A percentile compares a stretch with the other conserved stretches of the same genome.
Conservation (phyloP, 2,888 invertebrate species). For the Belgica antarctica region DNA sequence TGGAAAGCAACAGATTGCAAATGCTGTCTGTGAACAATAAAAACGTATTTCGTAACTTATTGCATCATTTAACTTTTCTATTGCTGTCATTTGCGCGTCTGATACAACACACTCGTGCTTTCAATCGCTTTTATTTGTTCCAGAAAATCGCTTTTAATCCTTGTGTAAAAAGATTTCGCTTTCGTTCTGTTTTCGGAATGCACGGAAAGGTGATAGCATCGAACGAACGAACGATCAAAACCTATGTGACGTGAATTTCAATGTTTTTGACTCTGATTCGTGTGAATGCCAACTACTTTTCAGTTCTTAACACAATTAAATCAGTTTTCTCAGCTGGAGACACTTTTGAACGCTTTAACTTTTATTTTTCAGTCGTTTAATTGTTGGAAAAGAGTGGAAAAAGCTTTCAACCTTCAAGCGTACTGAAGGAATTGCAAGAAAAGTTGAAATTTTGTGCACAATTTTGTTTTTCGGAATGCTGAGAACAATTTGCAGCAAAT, state of each 20-base stretch:
- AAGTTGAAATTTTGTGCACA: too few relatives aligned
- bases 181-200: not conserved
- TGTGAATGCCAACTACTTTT: not conserved
- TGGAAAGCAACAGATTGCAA: not conserved
- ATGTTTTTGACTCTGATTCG: not conserved
- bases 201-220: not conserved
- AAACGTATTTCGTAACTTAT: not conserved
- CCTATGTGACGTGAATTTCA: slow-evolving; percentile 5
- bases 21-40: not conserved
- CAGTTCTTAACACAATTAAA: not conserved
- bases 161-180: not conserved
- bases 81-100: too few relatives aligned
- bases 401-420: not conserved
- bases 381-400: not conserved
- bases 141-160: slow-evolving; percentile 1
- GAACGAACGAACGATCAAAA: not conserved
- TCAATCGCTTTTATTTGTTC: not conserved
- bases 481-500: too few relatives aligned
- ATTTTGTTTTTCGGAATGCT: too few relatives aligned
- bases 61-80: too few relatives aligned
- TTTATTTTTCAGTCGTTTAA: not conserved
- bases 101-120: not conserved
- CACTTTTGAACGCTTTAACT: not conserved
- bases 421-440: too few relatives aligned
- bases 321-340: too few relatives aligned